Evolutionary conservation across 2,888 invertebrate species (phyloP).

Genomic region (Drosophila koepferae): DNA sequence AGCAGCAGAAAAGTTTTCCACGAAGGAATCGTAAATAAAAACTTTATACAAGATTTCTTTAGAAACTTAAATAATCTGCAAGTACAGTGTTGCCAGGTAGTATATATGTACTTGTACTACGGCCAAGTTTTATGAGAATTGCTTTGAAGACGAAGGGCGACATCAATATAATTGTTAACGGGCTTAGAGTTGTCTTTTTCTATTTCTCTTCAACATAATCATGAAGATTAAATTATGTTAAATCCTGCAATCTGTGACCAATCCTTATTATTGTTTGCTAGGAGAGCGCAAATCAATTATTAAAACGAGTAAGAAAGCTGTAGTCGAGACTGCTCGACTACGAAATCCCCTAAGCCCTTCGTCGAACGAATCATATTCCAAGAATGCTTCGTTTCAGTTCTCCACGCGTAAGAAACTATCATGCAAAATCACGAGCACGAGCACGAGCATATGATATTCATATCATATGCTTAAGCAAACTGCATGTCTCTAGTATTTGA

Average conservation of each 20-base stretch:
- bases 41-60: neutral
- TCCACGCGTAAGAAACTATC: too few relatives aligned
- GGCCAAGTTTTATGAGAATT: neutral
- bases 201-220: neutral
- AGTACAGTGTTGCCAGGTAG: neutral
- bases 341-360: too few relatives aligned
- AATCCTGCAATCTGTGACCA: neutral
- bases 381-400: too few relatives aligned
- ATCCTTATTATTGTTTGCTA: neutral
- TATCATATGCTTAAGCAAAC: rapidly evolving
- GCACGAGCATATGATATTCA: rapidly evolving
- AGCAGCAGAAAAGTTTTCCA: neutral
- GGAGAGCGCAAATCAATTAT: neutral
- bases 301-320: neutral
- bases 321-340: too few relatives aligned
- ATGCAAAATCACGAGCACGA: too few relatives aligned
- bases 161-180: neutral
- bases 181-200: neutral
- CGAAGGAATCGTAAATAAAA: neutral
- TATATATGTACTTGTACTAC: neutral
- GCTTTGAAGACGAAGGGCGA: neutral
- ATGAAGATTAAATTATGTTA: neutral
- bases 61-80: neutral
- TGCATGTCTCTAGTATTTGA: too few relatives aligned
- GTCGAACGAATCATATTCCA: too few relatives aligned